Base-by-base conservation (phyloP, 92 coral and sea anemone genomes). In the Porites cylindrica region DNA sequence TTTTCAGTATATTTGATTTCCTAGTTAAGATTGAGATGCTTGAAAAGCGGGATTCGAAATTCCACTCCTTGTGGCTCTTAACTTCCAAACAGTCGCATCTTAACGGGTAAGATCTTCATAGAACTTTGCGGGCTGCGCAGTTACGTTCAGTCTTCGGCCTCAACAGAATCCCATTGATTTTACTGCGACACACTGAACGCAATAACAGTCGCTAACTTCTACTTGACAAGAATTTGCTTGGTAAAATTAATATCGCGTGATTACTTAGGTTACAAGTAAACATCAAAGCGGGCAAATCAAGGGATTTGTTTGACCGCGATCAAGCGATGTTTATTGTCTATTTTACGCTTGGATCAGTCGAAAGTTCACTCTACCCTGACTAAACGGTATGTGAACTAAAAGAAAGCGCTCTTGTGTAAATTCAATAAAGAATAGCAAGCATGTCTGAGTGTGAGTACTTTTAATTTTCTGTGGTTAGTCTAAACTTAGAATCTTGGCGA, bases 201-300 rank as follows among this genome's bases (percentile, higher is more conserved):
- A 73, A 83, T 73, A 83, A 62, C 64, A 62, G 75, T 83, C 61
- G 63, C 51, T 75, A 83, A 75, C 64, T 73, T 74, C 72, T 4
- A 52, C 21, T 50, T 83, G 26, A 75, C 80, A 58, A 52, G 64
- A 62, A 73, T 51, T 72, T 83, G 80, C 87, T 72, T 83, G 87
- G 87, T 74, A 83, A 83, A 83, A 83, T 83, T 83, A 83, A 62
- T 74, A 20, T 73, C 64, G 64, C 50, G 73, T 83, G 78, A 64
- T 83, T 71, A 51, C 63, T 83, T 50, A 26, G 80, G 62, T 61
- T 47, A 64, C 47, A 73, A 56, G 60, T 60, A 72, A 75, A 83
- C 80, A 83, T 61, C 72, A 29, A 51, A 56, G 66, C 66, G 1
- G 54, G 50, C 60, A 69, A 56, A 54, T 26, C 85, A 16, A 63